Evolutionary conservation across 2,113 vertebrate species (phyloP).

Genomic region (Verasper variegatus): DNA sequence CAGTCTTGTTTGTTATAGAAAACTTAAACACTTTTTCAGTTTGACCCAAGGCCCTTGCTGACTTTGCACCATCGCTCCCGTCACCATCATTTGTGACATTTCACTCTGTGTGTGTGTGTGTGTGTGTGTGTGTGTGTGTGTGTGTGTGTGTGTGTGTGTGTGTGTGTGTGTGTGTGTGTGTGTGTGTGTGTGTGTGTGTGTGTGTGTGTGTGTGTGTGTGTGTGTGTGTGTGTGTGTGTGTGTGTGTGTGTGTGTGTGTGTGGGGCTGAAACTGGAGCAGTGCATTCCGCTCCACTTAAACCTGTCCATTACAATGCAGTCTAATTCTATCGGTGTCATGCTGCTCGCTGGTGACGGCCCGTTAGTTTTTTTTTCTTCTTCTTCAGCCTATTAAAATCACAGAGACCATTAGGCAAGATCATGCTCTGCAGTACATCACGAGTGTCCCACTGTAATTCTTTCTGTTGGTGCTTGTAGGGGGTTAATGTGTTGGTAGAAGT

Average conservation of each 20-base stretch:
- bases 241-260: constrained; percentile 16
- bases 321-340: constrained; percentile 40
- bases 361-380: constrained; percentile 27
- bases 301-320: constrained; percentile 64
- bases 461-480: not conserved
- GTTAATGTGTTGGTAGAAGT: constrained; percentile 6
- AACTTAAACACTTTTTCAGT: constrained; percentile 12
- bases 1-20: not conserved
- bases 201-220: constrained; percentile 23
- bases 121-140: too few species aligned
- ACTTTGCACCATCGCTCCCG: constrained; percentile 34
- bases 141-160: too few species aligned
- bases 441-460: constrained; percentile 14
- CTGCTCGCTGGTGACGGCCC: constrained; percentile 36
- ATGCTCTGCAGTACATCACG: constrained; percentile 16
- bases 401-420: constrained; percentile 29
- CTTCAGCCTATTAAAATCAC: constrained; percentile 38
- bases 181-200: too few species aligned
- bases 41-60: constrained; percentile 2
- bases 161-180: too few species aligned
- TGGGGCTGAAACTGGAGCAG: constrained; percentile 64
- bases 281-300: constrained; percentile 78
- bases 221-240: not conserved
- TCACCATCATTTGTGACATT: constrained; percentile 44
- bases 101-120: too few species aligned